Evolutionary conservation across 2,888 invertebrate genomes (phyloP).

Genomic region (Pandemis corylana): DNA sequence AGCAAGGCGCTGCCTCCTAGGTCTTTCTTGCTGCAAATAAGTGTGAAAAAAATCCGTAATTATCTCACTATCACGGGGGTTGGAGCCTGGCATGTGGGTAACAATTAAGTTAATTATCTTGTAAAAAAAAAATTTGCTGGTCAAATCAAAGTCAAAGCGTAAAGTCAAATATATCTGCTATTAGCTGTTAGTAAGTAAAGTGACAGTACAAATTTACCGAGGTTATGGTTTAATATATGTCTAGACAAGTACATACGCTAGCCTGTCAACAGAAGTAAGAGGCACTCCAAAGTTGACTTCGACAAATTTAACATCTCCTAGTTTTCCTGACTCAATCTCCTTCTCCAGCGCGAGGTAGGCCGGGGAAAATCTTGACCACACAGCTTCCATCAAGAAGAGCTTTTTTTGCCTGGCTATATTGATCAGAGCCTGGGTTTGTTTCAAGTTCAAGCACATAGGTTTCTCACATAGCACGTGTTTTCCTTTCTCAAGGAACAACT

Average conservation of each 20-base stretch:
- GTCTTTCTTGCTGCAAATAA: slow-evolving; percentile 84
- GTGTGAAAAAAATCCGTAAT: not conserved
- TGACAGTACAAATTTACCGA: too few species aligned
- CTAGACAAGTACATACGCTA: slow-evolving; percentile 54
- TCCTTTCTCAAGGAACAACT: slow-evolving; percentile 90
- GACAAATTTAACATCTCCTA: slow-evolving; percentile 89
- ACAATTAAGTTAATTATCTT: too few species aligned
- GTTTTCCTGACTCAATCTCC: slow-evolving; percentile 86
- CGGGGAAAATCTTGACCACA: slow-evolving; percentile 96
- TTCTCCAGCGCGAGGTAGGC: slow-evolving; percentile 88
- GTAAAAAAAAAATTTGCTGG: too few species aligned
- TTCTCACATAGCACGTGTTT: slow-evolving; percentile 97
- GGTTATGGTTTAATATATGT: too few species aligned
- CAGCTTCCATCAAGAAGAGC: slow-evolving; percentile 93
- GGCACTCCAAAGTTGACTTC: slow-evolving; percentile 88
- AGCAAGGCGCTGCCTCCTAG: slow-evolving; percentile 92
- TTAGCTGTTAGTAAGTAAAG: too few species aligned
- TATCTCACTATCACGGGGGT: not conserved
- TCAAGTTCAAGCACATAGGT: slow-evolving; percentile 92
- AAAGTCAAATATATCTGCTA: too few species aligned
- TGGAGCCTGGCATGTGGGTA: too few species aligned
- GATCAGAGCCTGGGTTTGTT: slow-evolving; percentile 88
- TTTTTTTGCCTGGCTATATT: slow-evolving; percentile 88
- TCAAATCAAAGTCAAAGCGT: too few species aligned
- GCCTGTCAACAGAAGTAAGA: slow-evolving; percentile 67